Percentiles rank a stretch among this genome's conserved stretches.
Evolutionary conservation across 2,113 vertebrate species (phyloP).

Genomic region (Brachypodius melanocephalos): DNA sequence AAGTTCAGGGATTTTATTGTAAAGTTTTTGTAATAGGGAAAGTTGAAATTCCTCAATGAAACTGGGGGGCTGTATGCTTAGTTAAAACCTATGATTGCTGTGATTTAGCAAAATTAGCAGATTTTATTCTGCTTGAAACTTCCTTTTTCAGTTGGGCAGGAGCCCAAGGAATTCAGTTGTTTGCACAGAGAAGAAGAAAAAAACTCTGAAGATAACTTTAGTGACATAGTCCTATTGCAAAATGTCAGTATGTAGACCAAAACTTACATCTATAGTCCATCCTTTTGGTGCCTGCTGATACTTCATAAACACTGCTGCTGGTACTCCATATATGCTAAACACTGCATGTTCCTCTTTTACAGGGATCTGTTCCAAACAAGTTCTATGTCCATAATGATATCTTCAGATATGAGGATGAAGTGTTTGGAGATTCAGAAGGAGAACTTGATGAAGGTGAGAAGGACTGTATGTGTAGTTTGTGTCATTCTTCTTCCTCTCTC

Average conservation of each 20-base stretch:
- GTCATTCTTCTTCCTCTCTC: background rate
- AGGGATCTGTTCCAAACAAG: slow-evolving; percentile 98
- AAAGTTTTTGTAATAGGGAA: background rate
- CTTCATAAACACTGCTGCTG: accelerated
- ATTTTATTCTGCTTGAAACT: background rate
- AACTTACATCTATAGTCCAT: background rate
- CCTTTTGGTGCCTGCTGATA: background rate
- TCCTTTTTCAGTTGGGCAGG: background rate
- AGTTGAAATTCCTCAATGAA: background rate
- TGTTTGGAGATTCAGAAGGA: slow-evolving; percentile 96
- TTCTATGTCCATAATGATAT: slow-evolving; percentile 99
- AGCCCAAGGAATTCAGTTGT: background rate
- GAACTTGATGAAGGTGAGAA: slow-evolving; percentile 93
- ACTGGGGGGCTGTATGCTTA: background rate
- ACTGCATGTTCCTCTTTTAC: background rate
- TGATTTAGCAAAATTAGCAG: background rate
- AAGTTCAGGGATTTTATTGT: accelerated
- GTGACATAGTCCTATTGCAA: background rate
- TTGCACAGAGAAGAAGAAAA: background rate
- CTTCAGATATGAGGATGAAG: slow-evolving; percentile 97
- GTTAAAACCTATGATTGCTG: background rate
- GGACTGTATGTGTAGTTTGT: accelerated
- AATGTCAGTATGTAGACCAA: background rate
- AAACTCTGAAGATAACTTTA: background rate
- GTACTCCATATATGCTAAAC: accelerated